Percentiles rank a stretch among this genome's conserved stretches.
Conservation (phyloP, 2,113 vertebrate genomes). For the Diphyllodes magnificus region DNA sequence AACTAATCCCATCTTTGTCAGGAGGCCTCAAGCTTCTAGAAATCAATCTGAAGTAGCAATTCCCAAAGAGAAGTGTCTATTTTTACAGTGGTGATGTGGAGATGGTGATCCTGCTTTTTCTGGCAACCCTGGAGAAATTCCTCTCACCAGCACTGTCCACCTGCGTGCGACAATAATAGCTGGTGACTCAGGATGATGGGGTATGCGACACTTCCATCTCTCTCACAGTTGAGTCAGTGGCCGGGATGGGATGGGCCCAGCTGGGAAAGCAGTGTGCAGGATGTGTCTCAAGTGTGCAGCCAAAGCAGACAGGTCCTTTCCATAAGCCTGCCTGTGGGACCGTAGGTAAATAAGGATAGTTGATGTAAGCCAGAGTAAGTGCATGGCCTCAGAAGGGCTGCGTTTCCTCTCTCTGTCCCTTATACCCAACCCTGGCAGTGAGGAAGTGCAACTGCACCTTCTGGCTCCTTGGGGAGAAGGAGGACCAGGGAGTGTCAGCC, state of each 20-base stretch:
- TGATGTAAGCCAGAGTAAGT: neutral
- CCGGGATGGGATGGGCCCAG: slow-evolving; percentile 40
- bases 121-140: slow-evolving; percentile 30
- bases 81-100: slow-evolving; percentile 5
- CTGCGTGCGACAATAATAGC: neutral
- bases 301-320: neutral
- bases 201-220: slow-evolving; percentile 27
- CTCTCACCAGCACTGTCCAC: neutral
- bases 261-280: slow-evolving; percentile 53
- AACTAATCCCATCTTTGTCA: neutral
- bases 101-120: neutral
- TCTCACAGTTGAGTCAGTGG: slow-evolving; percentile 30
- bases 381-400: neutral
- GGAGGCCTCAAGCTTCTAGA: neutral
- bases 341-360: neutral
- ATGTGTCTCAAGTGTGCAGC: slow-evolving; percentile 30
- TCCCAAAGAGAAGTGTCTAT: neutral
- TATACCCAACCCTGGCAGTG: neutral
- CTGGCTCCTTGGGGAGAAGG: neutral
- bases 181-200: slow-evolving; percentile 11
- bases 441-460: neutral
- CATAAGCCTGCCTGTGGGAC: neutral
- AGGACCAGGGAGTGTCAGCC: neutral
- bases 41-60: neutral
- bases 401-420: neutral